A percentile compares a stretch with the other conserved stretches of the same genome.
Conservation (phyloP, 1,140 invertebrate species). For the Dinothrombium tinctorium region DNA sequence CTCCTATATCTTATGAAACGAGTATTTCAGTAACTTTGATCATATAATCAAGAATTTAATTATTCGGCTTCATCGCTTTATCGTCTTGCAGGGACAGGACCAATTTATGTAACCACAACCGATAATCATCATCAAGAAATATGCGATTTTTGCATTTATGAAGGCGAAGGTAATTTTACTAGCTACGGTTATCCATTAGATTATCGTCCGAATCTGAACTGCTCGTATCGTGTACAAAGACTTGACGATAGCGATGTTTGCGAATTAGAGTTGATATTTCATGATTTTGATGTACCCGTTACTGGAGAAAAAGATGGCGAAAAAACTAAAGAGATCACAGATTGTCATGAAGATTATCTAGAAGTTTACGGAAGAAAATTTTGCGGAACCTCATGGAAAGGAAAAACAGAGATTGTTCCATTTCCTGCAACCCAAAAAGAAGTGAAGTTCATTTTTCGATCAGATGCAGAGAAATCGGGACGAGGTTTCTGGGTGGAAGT, state of each 20-base stretch:
- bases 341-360: conserved; percentile 13
- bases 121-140: conserved; percentile 7
- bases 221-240: conserved; percentile 13
- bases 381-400: conserved; percentile 13
- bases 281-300: conserved; percentile 14
- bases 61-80: too few relatives aligned
- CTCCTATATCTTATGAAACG: too few relatives aligned
- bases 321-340: neutral
- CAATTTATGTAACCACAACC: too few relatives aligned
- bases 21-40: too few relatives aligned
- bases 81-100: too few relatives aligned
- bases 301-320: neutral
- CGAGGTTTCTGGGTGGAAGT: conserved; percentile 15
- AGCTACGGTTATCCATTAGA: conserved; percentile 13
- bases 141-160: conserved; percentile 15
- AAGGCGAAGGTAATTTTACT: conserved; percentile 15
- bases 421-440: conserved; percentile 11
- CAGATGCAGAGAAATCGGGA: conserved; percentile 10
- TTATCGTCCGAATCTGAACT: conserved; percentile 13
- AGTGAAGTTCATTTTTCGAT: conserved; percentile 11
- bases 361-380: conserved; percentile 11
- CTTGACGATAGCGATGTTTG: conserved; percentile 10
- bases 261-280: conserved; percentile 13
- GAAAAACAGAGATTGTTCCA: conserved; percentile 9
- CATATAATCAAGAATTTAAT: too few relatives aligned